Evolutionary conservation across 1,140 invertebrate species (phyloP), one percentile per base, ranked within the genome.

Genomic region (Microplitis demolitor): DNA sequence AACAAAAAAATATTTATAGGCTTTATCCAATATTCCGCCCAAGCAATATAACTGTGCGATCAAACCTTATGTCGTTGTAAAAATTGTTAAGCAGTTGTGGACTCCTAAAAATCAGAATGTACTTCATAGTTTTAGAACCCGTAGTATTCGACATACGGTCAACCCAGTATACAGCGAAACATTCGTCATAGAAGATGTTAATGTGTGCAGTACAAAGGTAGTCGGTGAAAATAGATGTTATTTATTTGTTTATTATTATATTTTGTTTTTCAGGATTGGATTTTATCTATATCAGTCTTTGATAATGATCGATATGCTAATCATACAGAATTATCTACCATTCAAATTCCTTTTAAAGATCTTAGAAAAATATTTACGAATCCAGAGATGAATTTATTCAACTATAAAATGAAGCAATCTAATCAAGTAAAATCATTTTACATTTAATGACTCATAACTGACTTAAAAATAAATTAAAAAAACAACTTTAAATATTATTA

Each of bases 251-350:
- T 56, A 37, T 67, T 75, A 61, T 62, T 33, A 50, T 13, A 16
- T 60, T 63, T 63, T 24, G 24, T 61, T 13, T 77, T 76, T 2
- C 3, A 88, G 87, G 85, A 87, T 24, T 88, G 87, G 85, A 78
- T 81, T 61, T 73, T 88, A 63, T 78, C 83, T 35, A 79, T 88
- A 33, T 68, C 77, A 4, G 83, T 82, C 2, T 77, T 80, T 67
- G 86, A 88, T 77, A 83, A 83, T 37, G 86, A 88, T 77, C 81
- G 84, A 50, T 87, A 83, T 63, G 85, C 84, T 2, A 88, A 87
- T 77, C 82, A 87, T 56, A 87, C 86, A 0, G 84, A 87, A 76
- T 66, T 88, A n/a, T 83, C 82, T 45, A 78, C 78, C n/a, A 73
- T 87, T 8, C 80, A 81, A 66, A 68, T 88, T 4, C 71, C 80